phyloP scores from a whole-genome alignment of 2,888 invertebrate species.

The Orthonychiurus folsomi region DNA sequence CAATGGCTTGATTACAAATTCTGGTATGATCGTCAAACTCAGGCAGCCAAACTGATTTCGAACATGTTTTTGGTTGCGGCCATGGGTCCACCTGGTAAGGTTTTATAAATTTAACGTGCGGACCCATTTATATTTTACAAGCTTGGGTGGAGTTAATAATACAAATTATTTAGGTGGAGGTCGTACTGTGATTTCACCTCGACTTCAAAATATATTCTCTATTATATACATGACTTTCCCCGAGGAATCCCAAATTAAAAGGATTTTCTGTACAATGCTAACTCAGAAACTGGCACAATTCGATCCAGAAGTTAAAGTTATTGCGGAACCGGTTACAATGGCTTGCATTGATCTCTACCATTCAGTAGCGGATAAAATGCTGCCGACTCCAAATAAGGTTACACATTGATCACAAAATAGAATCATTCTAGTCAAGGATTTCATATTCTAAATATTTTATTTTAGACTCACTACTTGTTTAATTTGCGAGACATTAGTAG shows the following conservation, averaged over 20 bases:
- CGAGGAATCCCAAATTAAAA: constrained; percentile 61
- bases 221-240: constrained; percentile 74
- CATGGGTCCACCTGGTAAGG: constrained; percentile 78
- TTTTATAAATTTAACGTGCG: constrained; percentile 1
- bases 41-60: constrained; percentile 66
- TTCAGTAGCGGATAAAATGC: constrained; percentile 59
- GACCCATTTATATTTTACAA: neutral
- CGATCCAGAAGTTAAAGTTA: constrained; percentile 66
- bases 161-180: no score
- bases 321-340: constrained; percentile 58
- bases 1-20: constrained; percentile 83
- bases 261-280: constrained; percentile 78
- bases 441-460: no score
- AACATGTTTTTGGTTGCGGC: constrained; percentile 68
- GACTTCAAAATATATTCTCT: constrained; percentile 69
- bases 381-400: constrained; percentile 72
- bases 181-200: constrained; percentile 65
- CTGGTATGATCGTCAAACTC: constrained; percentile 77
- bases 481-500: constrained; percentile 80
- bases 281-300: constrained; percentile 67
- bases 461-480: constrained; percentile 71
- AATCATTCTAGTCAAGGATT: no score
- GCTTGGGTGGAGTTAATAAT: no score
- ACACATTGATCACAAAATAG: neutral
- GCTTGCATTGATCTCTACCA: constrained; percentile 72